These are phyloP conservation scores for Ostrea edulis DNA, from an alignment of 1,140 invertebrate genomes.

Conservation along the genomic window DNA sequence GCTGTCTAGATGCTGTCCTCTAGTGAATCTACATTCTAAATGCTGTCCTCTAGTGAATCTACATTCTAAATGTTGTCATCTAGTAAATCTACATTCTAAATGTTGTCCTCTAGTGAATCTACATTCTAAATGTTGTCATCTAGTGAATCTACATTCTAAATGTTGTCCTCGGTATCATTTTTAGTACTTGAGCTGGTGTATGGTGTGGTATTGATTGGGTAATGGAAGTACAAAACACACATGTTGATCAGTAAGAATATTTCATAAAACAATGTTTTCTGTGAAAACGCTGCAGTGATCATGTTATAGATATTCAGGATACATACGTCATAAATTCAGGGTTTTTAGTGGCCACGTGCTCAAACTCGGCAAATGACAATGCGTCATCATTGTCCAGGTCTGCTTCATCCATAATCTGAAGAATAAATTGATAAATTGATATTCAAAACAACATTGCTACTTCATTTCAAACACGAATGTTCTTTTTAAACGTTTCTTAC, in stretches of 20 bases:
- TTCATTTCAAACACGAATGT: not conserved
- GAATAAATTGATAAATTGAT: no score
- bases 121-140: no score
- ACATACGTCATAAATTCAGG: constrained; percentile 85
- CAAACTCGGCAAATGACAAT: constrained; percentile 94
- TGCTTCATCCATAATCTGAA: constrained; percentile 89
- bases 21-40: no score
- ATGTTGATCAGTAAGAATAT: no score
- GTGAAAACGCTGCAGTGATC: not conserved
- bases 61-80: no score
- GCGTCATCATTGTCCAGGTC: constrained; percentile 94
- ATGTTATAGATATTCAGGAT: not conserved
- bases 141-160: not conserved
- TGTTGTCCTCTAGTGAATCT: no score
- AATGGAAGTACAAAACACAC: no score
- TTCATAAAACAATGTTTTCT: not conserved
- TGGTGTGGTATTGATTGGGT: no score
- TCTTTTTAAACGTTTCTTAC: not conserved
- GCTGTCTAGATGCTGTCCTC: no score
- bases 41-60: no score
- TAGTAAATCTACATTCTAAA: not conserved
- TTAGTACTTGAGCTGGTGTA: no score
- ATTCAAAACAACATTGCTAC: constrained; percentile 57
- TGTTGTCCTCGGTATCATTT: no score
- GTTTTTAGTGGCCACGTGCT: constrained; percentile 93